Percentiles rank a stretch among this genome's conserved stretches.
phyloP scores from a whole-genome alignment of 2,113 vertebrate species.

The Jacana jacana region DNA sequence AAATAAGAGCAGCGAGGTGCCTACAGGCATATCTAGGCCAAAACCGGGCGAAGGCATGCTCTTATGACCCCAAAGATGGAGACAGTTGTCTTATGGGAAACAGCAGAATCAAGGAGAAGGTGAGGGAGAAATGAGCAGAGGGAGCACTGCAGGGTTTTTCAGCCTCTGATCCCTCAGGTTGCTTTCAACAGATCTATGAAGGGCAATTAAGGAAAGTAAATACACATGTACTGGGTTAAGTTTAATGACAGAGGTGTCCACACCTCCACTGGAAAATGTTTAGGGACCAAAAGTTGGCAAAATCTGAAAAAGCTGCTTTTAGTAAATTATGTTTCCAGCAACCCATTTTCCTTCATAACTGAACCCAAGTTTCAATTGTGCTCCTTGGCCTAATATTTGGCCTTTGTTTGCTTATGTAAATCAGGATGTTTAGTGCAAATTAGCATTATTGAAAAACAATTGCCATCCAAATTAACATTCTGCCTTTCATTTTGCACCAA shows the following conservation, averaged over 20 bases:
- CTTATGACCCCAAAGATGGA: not conserved
- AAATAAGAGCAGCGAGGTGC: not conserved
- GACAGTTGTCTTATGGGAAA: not conserved
- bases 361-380: not conserved
- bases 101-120: not conserved
- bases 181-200: not conserved
- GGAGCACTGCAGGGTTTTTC: not conserved
- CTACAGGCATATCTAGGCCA: not conserved
- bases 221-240: not conserved
- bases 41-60: not conserved
- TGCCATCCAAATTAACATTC: not conserved
- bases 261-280: not conserved
- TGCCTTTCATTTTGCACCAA: constrained; percentile 36
- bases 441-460: constrained; percentile 24
- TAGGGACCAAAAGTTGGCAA: not conserved
- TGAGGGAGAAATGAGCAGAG: not conserved
- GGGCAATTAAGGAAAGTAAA: not conserved
- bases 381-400: constrained; percentile 18
- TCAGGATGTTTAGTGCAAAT: not conserved
- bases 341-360: not conserved
- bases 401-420: constrained; percentile 6
- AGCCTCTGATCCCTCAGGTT: not conserved
- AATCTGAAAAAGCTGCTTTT: not conserved
- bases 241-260: not conserved
- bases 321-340: not conserved